Conservation (phyloP, 2,888 invertebrate species). For the Resseliella maxima region DNA sequence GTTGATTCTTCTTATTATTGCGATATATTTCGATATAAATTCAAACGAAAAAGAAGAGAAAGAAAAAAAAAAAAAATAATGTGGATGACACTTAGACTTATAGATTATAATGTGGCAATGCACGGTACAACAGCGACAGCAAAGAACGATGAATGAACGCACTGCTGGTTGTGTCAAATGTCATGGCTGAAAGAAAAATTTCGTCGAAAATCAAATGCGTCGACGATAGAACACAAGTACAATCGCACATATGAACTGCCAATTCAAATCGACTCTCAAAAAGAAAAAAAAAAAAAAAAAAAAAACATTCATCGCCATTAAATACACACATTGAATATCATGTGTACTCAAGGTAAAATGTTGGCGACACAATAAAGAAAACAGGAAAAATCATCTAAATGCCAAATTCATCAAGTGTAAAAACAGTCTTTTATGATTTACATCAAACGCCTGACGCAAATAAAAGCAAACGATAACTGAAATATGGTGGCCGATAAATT, state of each 20-base stretch:
- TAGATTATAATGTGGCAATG: background rate
- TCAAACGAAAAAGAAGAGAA: background rate
- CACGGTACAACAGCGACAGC: background rate
- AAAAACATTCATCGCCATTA: background rate
- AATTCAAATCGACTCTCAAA: too few species aligned
- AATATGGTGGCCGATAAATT: conserved; percentile 1
- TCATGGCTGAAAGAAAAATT: background rate
- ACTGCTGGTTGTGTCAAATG: background rate
- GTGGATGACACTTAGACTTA: background rate
- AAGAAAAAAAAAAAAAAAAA: too few species aligned
- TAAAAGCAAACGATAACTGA: background rate
- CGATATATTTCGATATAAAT: background rate
- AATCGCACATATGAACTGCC: background rate
- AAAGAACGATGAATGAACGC: background rate
- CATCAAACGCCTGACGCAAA: background rate
- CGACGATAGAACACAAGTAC: background rate
- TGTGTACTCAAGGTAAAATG: background rate
- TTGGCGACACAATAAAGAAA: background rate
- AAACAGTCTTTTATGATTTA: background rate
- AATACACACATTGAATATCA: background rate
- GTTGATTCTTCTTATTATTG: background rate
- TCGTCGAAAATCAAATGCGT: background rate
- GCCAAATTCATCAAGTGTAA: background rate
- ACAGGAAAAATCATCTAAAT: background rate
- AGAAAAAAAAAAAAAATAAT: background rate